A percentile compares a stretch with the other conserved stretches of the same genome.
phyloP scores from a whole-genome alignment of 1,140 invertebrate genomes.

The Schlechtendalia chinensis region DNA sequence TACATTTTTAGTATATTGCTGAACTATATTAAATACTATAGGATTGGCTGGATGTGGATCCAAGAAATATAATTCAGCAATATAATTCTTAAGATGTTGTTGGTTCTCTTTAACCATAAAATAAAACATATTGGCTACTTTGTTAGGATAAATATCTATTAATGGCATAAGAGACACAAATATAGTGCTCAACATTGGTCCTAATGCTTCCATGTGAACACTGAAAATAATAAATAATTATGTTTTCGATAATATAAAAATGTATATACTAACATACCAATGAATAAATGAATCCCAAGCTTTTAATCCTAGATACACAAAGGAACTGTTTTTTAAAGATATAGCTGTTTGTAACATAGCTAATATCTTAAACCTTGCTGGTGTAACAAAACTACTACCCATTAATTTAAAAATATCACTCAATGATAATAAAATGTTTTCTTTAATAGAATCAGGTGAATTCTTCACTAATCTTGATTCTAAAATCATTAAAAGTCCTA shows the following conservation, averaged over 20 bases:
- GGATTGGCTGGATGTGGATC: constrained; percentile 68
- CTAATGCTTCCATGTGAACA: constrained; percentile 71
- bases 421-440: constrained; percentile 51
- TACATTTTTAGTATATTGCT: constrained; percentile 57
- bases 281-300: constrained; percentile 53
- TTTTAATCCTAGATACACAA: constrained; percentile 49
- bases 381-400: constrained; percentile 52
- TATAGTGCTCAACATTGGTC: constrained; percentile 77
- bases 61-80: constrained; percentile 82
- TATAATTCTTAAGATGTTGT: constrained; percentile 64
- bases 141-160: constrained; percentile 64
- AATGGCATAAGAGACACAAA: constrained; percentile 78
- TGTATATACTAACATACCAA: constrained; percentile 33
- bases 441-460: constrained; percentile 50
- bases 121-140: constrained; percentile 75
- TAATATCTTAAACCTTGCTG: constrained; percentile 52
- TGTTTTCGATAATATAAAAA: background rate
- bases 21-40: constrained; percentile 66
- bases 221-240: constrained; percentile 57
- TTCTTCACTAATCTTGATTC: constrained; percentile 51
- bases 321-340: constrained; percentile 48
- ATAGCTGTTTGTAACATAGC: constrained; percentile 52
- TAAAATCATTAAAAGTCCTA: constrained; percentile 51
- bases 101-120: constrained; percentile 77
- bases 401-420: constrained; percentile 52